Conservation (phyloP, 2,888 invertebrate species). For the Drosophila mettleri region DNA sequence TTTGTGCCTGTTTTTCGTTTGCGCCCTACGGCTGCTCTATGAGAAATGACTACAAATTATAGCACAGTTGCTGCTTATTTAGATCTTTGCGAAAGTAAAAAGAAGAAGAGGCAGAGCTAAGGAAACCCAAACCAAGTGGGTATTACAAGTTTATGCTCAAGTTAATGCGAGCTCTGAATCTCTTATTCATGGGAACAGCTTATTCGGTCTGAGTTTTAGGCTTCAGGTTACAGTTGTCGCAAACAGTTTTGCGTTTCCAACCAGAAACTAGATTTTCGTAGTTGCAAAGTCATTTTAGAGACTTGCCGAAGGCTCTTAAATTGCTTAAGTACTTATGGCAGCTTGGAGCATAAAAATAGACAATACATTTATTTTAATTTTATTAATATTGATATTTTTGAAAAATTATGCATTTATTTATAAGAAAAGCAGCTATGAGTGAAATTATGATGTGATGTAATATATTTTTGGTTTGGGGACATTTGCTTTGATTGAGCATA, state of each 20-base stretch:
- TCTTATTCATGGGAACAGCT: conserved; percentile 11
- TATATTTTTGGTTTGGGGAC: too few species aligned
- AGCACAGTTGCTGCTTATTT: conserved; percentile 28
- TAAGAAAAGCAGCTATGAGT: neutral
- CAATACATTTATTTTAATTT: neutral
- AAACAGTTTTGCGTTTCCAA: neutral
- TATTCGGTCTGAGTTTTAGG: neutral
- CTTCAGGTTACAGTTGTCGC: neutral
- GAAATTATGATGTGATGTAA: neutral
- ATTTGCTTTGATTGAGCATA: too few species aligned
- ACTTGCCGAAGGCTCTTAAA: neutral
- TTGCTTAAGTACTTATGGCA: neutral
- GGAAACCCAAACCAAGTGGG: conserved; percentile 26
- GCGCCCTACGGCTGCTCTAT: conserved; percentile 42
- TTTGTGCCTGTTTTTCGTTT: conserved; percentile 49
- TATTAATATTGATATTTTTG: neutral
- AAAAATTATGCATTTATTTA: neutral
- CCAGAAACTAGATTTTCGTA: neutral
- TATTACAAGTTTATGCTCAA: conserved; percentile 44
- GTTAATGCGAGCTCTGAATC: conserved; percentile 26
- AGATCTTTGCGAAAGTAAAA: conserved; percentile 10
- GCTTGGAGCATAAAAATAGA: too few species aligned
- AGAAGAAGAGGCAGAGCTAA: conserved; percentile 1
- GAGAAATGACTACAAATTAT: conserved; percentile 73
- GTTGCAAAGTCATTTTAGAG: neutral